These are phyloP conservation scores for Pseudotriccus pelzelni DNA, from an alignment of 2,797 vertebrate genomes.

Conservation along the genomic window DNA sequence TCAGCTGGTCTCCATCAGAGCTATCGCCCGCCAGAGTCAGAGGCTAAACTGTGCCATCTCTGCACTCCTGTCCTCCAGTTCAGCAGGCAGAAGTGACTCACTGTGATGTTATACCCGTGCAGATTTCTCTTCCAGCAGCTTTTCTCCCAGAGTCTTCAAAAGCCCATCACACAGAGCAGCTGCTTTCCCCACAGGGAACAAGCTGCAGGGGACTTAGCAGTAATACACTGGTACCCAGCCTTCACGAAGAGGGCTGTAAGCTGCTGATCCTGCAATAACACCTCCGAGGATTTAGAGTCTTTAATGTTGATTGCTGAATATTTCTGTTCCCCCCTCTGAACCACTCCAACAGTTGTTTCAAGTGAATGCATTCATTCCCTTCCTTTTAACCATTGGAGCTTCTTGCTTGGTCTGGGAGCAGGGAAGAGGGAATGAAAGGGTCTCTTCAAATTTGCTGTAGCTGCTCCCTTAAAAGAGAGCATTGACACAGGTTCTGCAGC, in stretches of 20 bases:
- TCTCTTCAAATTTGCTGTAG: slow-evolving; percentile 49
- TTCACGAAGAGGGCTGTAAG: slow-evolving; percentile 36
- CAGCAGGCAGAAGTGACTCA: neutral
- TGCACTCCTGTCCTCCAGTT: neutral
- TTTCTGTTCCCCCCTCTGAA: slow-evolving; percentile 39
- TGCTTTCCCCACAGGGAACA: neutral
- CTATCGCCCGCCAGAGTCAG: neutral
- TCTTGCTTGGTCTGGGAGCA: slow-evolving; percentile 19
- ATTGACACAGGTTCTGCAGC: slow-evolving; percentile 46
- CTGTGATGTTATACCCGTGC: accelerated
- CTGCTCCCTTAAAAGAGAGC: slow-evolving; percentile 56
- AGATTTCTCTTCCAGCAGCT: neutral
- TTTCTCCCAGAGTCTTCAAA: neutral
- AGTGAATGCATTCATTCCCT: slow-evolving; percentile 26
- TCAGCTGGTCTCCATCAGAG: neutral
- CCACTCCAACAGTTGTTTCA: slow-evolving; percentile 52
- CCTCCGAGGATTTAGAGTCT: slow-evolving; percentile 39
- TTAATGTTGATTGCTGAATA: slow-evolving; percentile 50
- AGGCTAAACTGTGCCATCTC: neutral
- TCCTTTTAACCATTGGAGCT: slow-evolving; percentile 48
- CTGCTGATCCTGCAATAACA: slow-evolving; percentile 55
- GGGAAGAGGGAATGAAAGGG: slow-evolving; percentile 59
- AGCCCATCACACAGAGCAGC: neutral
- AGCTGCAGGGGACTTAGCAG: slow-evolving; percentile 1
- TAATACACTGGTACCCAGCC: slow-evolving; percentile 33